Evolutionary conservation across 2,113 vertebrate species (phyloP).

Genomic region (Colaptes auratus): DNA sequence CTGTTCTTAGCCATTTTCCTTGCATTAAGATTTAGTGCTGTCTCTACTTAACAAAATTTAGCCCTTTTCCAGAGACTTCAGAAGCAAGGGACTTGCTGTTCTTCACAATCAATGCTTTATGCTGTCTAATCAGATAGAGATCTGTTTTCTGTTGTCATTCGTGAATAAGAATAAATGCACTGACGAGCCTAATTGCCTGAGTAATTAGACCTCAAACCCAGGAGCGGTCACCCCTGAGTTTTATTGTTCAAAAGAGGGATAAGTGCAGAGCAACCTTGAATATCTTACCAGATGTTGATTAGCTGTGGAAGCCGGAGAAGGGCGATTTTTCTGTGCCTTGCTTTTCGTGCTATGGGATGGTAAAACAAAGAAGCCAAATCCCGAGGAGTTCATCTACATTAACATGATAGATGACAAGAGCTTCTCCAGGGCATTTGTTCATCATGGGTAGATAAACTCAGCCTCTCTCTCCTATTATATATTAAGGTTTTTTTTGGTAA

Average conservation of each 20-base stretch:
- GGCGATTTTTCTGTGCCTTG: conserved; percentile 16
- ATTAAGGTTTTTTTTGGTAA: not conserved
- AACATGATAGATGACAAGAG: conserved; percentile 56
- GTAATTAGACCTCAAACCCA: conserved; percentile 31
- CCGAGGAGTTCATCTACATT: conserved; percentile 54
- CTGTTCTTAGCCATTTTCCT: not conserved
- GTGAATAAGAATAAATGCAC: conserved; percentile 20
- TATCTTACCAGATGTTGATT: conserved; percentile 43
- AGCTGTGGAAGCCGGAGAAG: not conserved
- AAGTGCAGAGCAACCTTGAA: conserved; percentile 40
- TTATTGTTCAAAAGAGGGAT: conserved; percentile 22
- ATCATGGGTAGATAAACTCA: conserved; percentile 69
- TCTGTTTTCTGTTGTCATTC: not conserved
- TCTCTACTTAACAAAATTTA: not conserved
- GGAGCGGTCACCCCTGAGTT: conserved; percentile 29
- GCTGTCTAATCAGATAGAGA: conserved; percentile 35
- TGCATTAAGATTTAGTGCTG: not conserved
- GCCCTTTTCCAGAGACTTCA: not conserved
- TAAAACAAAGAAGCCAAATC: conserved; percentile 67
- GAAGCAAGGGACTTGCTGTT: not conserved
- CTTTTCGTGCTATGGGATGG: conserved; percentile 51
- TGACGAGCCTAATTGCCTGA: conserved; percentile 33
- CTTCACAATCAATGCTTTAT: conserved; percentile 25
- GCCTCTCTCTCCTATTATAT: not conserved
- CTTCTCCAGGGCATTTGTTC: conserved; percentile 68